Base-by-base conservation (phyloP, 1,140 invertebrate species). In the Heliconius hewitsoni region DNA sequence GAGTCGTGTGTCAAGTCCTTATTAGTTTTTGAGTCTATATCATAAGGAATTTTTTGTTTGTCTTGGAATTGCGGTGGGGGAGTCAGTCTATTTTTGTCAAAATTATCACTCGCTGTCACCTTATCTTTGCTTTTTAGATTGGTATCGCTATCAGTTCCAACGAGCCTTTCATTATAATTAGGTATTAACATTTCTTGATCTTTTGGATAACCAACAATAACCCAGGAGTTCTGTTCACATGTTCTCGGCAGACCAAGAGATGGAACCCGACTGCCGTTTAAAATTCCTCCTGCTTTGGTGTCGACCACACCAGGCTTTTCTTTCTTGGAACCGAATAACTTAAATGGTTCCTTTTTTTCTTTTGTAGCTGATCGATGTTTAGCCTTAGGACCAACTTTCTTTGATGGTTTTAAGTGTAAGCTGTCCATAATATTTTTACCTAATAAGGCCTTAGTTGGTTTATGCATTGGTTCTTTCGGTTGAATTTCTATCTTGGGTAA, bases 371-470 rank as follows among this genome's bases (percentile, higher is more conserved):
- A 84, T 81, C 92, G 86, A 76, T 94, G 93, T 82, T 94, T 94
- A 11, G 89, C 83, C 86, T 92, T 93, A 19, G 89, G 91, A n/a
- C 90, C 93, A 16, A 78, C 80, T 86, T 95, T 95, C 77, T 95
- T 95, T 8, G 87, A 87, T 18, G 94, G 93, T 84, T 95, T 95
- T 81, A 95, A 87, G 81, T 95, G 87, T 11, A 95, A 84, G 84
- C 93, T 95, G 73, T 95, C 94, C 87, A 93, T 93, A 13, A 95
- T 94, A 82, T 95, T 95, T 82, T 94, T 94, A 5, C 90, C 90
- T 11, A 94, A 83, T 77, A 95, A 84, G 30, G 93, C 91, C 86
- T 94, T 94, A 8, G 88, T 81, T 16, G 91, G 91, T 82, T 93
- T 91, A 82, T 94, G 91, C 18, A 94, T 76, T 83, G 89, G 81